Evolutionary conservation across 2,888 invertebrate genomes (phyloP).

Genomic region (Diadegma fenestrale): DNA sequence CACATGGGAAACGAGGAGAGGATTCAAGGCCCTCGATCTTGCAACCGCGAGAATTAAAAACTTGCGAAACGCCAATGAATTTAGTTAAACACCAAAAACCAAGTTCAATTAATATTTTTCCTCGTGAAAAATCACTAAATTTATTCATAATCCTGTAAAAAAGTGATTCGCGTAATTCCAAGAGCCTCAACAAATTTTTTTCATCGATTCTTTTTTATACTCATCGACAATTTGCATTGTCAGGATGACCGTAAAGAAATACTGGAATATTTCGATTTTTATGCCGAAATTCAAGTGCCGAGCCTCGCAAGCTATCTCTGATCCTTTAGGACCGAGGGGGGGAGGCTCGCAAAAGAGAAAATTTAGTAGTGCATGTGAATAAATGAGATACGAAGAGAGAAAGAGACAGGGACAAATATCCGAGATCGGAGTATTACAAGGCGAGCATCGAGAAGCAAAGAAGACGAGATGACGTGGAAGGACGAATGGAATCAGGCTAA

Average conservation of each 20-base stretch:
- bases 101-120: background rate
- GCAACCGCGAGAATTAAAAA: slow-evolving; percentile 46
- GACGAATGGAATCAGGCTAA: slow-evolving; percentile 59
- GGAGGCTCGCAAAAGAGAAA: background rate
- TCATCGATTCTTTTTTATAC: background rate
- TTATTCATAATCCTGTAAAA: background rate
- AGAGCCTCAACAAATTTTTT: background rate
- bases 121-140: background rate
- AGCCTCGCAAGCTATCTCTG: background rate
- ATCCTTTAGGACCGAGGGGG: background rate
- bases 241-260: too few relatives aligned
- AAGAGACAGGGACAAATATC: slow-evolving; percentile 30
- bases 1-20: slow-evolving; percentile 56
- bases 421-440: slow-evolving; percentile 66
- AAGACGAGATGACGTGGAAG: slow-evolving; percentile 62
- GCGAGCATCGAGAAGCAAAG: slow-evolving; percentile 49
- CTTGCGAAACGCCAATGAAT: slow-evolving; percentile 34
- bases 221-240: too few relatives aligned
- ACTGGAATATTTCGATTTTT: background rate
- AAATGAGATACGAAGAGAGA: slow-evolving; percentile 27
- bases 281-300: background rate
- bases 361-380: slow-evolving; percentile 14
- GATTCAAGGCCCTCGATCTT: slow-evolving; percentile 75
- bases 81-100: background rate
- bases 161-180: background rate